phyloP scores from a whole-genome alignment of 2,113 vertebrate species.

The Centropus unirufus region DNA sequence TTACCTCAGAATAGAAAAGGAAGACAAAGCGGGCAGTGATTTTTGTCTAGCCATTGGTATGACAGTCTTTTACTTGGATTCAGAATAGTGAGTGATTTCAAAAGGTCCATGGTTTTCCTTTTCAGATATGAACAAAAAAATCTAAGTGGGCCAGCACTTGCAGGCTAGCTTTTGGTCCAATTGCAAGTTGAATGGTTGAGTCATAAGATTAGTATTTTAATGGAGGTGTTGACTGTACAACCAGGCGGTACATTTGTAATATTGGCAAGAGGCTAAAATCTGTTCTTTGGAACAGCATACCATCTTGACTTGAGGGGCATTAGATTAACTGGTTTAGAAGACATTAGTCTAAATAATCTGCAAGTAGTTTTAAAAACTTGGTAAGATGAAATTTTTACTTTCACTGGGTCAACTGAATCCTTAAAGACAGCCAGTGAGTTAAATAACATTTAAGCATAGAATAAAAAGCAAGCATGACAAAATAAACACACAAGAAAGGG shows the following conservation, averaged over 20 bases:
- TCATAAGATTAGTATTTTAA: constrained; percentile 38
- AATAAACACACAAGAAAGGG: neutral
- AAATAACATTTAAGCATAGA: neutral
- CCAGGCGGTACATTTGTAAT: neutral
- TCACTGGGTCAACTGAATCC: neutral
- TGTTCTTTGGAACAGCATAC: neutral
- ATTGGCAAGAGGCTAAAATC: neutral
- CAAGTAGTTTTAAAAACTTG: neutral
- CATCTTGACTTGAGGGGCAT: constrained; percentile 3
- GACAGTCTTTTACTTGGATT: neutral
- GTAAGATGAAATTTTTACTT: neutral
- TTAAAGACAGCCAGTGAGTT: neutral
- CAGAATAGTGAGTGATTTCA: constrained; percentile 2
- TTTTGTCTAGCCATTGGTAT: neutral
- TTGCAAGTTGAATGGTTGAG: constrained; percentile 23
- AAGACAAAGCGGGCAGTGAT: neutral
- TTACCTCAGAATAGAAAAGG: neutral
- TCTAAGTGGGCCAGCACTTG: neutral
- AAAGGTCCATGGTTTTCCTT: neutral
- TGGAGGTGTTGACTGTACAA: constrained; percentile 37
- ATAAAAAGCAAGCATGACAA: neutral
- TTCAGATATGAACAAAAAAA: neutral
- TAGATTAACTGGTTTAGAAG: constrained; percentile 48
- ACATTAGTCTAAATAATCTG: neutral
- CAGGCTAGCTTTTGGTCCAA: neutral